Base-by-base conservation (phyloP, 2,888 invertebrate species). In the Endomychus coccineus region DNA sequence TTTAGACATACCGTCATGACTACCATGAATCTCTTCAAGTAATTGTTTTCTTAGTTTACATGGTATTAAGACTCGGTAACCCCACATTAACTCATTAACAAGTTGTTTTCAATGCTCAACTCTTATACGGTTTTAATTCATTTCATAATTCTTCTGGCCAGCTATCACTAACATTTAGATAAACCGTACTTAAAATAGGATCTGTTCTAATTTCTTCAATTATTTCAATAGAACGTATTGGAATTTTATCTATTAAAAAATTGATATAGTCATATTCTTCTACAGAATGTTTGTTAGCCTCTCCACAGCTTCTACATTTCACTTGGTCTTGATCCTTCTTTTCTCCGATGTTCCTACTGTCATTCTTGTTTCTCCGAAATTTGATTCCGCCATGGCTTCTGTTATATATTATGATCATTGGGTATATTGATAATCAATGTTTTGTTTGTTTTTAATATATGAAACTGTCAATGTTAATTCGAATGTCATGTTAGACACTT, bases 51-150 rank as follows among this genome's bases (percentile, higher is more conserved):
- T 28, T 6, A 42, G 22, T n/a, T 4, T 32, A 9, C 16, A n/a
- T 1, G 46, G 42, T 10, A 43, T 33, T 7, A 42, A 17, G n/a
- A 42, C 29, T 28, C 39, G 27, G 19, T 39, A 29, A 16, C 29
- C 34, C 38, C 35, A 38, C 32, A 42, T 28, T 15, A 44, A n/a
- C 6, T 10, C 9, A 13, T 23, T 30, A 16, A 7, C 33, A 16
- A 11, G 9, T 17, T 16, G 39, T 31, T 11, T 39, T 34, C 24
- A 27, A 2, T 14, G 15, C 13, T 19, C 30, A 11, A 1, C 25
- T 11, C 7, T 3, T 3, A 34, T 16, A 34, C 9, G 14, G 24
- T 25, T 34, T 16, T 21, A 34, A 34, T 12, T 32, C 29, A 10
- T 19, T n/a, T 5, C n/a, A 3, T 7, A 34, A n/a, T 11, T 33